Evolutionary conservation across 1,140 invertebrate genomes (phyloP).

Genomic region (Polypedilum vanderplanki): DNA sequence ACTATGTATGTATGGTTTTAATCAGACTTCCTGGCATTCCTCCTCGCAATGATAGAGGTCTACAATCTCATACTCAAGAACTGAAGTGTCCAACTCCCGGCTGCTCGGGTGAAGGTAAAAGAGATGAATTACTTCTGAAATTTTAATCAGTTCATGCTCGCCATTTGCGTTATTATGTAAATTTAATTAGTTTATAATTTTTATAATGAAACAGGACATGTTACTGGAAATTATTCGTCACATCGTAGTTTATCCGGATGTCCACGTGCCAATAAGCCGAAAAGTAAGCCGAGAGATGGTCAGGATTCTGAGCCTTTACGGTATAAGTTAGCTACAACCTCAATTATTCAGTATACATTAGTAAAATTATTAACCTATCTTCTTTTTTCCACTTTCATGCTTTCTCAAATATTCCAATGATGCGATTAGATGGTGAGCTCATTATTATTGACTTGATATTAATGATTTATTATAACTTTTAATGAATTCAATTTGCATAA

Average conservation of each 20-base stretch:
- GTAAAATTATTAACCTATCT: neutral
- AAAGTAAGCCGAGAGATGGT: conserved; percentile 83
- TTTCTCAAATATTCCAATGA: conserved; percentile 20
- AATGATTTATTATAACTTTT: neutral
- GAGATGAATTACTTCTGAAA: conserved; percentile 15
- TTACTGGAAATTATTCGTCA: conserved; percentile 81
- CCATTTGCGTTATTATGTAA: neutral
- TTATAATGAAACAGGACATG: conserved; percentile 76
- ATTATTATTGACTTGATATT: neutral
- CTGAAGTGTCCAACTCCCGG: conserved; percentile 87
- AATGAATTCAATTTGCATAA: neutral
- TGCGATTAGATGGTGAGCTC: conserved; percentile 5
- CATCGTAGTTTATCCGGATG: conserved; percentile 79
- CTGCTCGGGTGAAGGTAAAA: conserved; percentile 77
- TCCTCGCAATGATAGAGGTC: conserved; percentile 60
- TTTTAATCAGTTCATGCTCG: neutral
- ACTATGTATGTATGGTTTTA: conserved; percentile 33
- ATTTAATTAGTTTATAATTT: neutral
- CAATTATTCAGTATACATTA: neutral
- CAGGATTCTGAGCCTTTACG: conserved; percentile 84
- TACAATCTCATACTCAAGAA: conserved; percentile 69
- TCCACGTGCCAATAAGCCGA: conserved; percentile 83
- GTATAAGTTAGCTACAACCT: conserved; percentile 44
- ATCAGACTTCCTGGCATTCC: conserved; percentile 67
- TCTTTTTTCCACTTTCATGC: neutral